Evolutionary conservation across 2,888 invertebrate genomes (phyloP).

Genomic region (Autographa pulchrina): DNA sequence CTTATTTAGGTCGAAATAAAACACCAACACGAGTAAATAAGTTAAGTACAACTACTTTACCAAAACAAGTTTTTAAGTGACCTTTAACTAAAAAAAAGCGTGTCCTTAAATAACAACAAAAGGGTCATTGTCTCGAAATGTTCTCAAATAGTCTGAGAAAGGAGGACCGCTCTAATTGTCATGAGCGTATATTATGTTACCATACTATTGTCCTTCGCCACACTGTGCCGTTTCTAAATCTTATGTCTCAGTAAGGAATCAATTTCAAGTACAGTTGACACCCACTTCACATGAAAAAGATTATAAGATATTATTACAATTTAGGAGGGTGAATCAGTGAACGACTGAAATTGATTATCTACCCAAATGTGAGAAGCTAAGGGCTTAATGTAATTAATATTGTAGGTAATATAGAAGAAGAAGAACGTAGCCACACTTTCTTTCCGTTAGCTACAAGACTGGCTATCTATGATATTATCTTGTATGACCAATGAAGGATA

Average conservation of each 20-base stretch:
- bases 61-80: background rate
- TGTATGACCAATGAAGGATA: no score
- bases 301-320: no score
- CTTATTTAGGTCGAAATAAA: no score
- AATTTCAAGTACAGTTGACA: slow-evolving; percentile 74
- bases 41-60: background rate
- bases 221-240: slow-evolving; percentile 82
- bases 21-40: background rate
- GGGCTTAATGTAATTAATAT: no score
- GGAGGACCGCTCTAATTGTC: slow-evolving; percentile 80
- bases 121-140: slow-evolving; percentile 54
- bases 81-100: slow-evolving; percentile 15
- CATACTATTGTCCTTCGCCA: slow-evolving; percentile 71
- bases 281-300: background rate
- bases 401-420: no score
- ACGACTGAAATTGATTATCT: no score
- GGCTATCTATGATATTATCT: no score
- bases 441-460: no score
- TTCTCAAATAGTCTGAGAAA: slow-evolving; percentile 67
- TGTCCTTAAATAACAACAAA: slow-evolving; percentile 53
- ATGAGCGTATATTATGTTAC: slow-evolving; percentile 75
- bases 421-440: no score
- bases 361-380: no score
- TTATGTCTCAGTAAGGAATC: slow-evolving; percentile 77
- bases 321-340: no score